Conservation (phyloP, 2,797 vertebrate species). For the Arnoldichthys spilopterus region DNA sequence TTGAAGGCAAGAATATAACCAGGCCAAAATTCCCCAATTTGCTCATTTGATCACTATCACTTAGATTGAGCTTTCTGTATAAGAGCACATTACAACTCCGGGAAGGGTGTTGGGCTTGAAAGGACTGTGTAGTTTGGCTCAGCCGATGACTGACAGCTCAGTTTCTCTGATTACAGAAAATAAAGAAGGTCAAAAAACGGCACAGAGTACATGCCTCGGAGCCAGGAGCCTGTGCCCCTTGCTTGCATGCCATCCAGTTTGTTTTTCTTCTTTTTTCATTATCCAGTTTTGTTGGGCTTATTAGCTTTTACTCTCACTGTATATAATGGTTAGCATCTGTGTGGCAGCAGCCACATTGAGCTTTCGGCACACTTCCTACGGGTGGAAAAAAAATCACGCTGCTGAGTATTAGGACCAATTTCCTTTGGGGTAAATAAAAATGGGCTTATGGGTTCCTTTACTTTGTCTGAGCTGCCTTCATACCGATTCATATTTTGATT, state of each 20-base stretch:
- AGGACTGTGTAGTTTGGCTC: constrained; percentile 38
- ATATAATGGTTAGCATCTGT: constrained; percentile 62
- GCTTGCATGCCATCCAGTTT: constrained; percentile 34
- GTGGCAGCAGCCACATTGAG: constrained; percentile 42
- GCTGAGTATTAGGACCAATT: constrained; percentile 56
- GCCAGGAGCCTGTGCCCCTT: constrained; percentile 13
- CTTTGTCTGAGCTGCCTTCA: constrained; percentile 36
- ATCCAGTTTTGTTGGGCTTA: constrained; percentile 45
- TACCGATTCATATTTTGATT: constrained; percentile 43
- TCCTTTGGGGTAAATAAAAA: constrained; percentile 61
- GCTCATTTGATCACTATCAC: constrained; percentile 35
- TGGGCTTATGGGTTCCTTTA: constrained; percentile 47
- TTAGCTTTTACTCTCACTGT: constrained; percentile 51
- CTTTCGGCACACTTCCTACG: constrained; percentile 45
- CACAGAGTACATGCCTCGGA: not conserved
- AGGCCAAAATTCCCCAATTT: constrained; percentile 19
- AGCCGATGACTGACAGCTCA: constrained; percentile 24
- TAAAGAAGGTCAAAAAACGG: constrained; percentile 5
- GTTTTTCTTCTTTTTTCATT: constrained; percentile 40
- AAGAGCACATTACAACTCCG: constrained; percentile 33
- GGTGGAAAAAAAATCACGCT: constrained; percentile 46
- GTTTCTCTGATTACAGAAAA: constrained; percentile 36
- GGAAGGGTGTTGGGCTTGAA: constrained; percentile 20
- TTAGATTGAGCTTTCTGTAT: constrained; percentile 29
- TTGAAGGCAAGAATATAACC: constrained; percentile 38